Conservation (phyloP, 53 echinoderm and acorn worm genomes). For the Paelopatides confundens region DNA sequence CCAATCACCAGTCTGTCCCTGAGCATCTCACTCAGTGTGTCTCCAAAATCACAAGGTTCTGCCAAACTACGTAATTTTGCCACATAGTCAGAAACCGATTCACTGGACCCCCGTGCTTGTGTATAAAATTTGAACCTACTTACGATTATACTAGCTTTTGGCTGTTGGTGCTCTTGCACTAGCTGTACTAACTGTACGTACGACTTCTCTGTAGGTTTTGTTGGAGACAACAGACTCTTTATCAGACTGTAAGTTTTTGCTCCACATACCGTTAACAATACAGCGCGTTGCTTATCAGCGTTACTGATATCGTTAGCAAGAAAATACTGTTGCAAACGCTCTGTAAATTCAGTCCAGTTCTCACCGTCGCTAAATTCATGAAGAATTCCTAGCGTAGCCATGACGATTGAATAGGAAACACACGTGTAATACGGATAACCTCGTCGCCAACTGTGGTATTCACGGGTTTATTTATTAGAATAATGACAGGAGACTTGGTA, state of each 20-base stretch:
- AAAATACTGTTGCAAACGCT: slow-evolving; percentile 5
- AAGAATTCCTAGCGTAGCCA: neutral
- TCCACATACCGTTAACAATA: neutral
- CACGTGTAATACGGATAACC: too few relatives aligned
- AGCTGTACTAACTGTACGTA: slow-evolving; percentile 16
- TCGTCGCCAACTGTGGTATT: too few relatives aligned
- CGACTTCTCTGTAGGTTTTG: slow-evolving; percentile 48
- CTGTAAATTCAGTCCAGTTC: slow-evolving; percentile 16
- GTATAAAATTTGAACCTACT: slow-evolving; percentile 16
- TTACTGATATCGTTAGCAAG: slow-evolving; percentile 17
- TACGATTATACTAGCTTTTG: neutral
- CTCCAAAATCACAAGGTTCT: slow-evolving; percentile 46
- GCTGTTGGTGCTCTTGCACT: slow-evolving; percentile 46
- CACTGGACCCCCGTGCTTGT: neutral
- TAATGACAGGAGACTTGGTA: too few relatives aligned
- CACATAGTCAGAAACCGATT: slow-evolving; percentile 14
- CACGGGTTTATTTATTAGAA: too few relatives aligned
- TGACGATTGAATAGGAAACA: neutral
- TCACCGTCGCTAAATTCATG: neutral
- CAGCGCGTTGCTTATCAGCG: neutral
- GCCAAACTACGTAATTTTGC: slow-evolving; percentile 31
- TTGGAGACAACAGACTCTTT: slow-evolving; percentile 13
- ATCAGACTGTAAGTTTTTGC: neutral
- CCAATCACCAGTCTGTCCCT: slow-evolving; percentile 56
- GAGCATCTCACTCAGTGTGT: slow-evolving; percentile 34